Evolutionary conservation across 2,797 vertebrate species (phyloP).

Genomic region (Brachymystax lenok): DNA sequence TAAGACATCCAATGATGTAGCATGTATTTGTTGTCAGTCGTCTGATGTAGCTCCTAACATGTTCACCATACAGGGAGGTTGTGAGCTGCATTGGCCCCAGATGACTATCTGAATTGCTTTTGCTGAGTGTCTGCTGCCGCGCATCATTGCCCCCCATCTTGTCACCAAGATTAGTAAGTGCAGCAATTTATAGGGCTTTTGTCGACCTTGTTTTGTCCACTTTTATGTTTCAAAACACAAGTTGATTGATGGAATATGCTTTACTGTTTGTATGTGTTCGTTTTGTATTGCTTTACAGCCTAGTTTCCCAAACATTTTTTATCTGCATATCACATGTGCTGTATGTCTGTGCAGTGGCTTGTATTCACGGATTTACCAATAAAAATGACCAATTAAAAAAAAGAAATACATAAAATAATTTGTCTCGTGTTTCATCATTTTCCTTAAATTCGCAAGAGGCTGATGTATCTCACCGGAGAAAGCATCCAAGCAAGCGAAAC

Average conservation of each 20-base stretch:
- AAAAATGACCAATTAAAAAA: too few species aligned
- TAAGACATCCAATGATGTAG: background rate
- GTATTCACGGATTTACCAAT: too few species aligned
- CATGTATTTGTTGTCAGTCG: background rate
- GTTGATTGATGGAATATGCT: conserved; percentile 2
- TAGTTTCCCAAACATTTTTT: background rate
- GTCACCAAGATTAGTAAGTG: background rate
- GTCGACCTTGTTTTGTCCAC: background rate
- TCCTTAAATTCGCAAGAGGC: too few species aligned
- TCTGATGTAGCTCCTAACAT: conserved; percentile 34
- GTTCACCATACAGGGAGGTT: conserved; percentile 42
- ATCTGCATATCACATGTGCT: background rate
- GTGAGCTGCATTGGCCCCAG: conserved; percentile 30
- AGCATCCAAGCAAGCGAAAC: too few species aligned
- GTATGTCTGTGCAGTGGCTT: too few species aligned
- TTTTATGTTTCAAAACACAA: background rate
- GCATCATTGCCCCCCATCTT: conserved; percentile 18
- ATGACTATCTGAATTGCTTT: conserved; percentile 40
- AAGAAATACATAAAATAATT: too few species aligned
- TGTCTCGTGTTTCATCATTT: too few species aligned
- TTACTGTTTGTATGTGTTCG: too few species aligned
- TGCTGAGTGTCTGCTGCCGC: conserved; percentile 38
- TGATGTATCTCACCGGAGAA: too few species aligned
- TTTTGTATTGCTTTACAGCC: too few species aligned
- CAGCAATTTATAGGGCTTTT: background rate